Evolutionary conservation across 2,888 invertebrate species (phyloP).

Genomic region (Conomelus anceps): DNA sequence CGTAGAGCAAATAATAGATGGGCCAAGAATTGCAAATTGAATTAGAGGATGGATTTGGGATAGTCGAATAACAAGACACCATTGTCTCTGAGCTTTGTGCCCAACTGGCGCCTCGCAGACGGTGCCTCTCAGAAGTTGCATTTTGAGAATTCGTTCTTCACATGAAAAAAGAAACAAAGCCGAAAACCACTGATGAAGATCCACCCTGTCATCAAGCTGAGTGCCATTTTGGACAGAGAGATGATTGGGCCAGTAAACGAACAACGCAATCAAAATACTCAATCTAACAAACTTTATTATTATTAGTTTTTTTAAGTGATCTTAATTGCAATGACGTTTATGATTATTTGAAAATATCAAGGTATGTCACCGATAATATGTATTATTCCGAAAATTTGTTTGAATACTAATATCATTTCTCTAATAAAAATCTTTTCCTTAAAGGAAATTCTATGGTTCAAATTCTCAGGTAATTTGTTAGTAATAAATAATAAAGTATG

Average conservation of each 20-base stretch:
- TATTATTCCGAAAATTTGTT: no score
- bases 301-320: no score
- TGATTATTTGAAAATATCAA: no score
- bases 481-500: no score
- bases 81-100: background rate
- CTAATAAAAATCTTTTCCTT: no score
- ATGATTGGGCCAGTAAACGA: background rate
- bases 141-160: background rate
- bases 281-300: no score
- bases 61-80: background rate
- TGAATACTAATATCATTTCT: no score
- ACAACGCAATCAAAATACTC: background rate
- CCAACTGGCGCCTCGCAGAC: background rate
- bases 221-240: background rate
- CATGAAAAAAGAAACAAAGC: background rate
- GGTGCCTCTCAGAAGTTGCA: background rate
- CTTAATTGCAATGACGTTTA: no score
- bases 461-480: no score
- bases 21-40: background rate
- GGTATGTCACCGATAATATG: no score
- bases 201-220: background rate
- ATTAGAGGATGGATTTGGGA: no score
- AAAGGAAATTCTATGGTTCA: no score
- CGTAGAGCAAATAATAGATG: background rate
- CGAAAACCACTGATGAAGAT: background rate